A percentile compares a stretch with the other conserved stretches of the same genome.
These are phyloP conservation scores for Thaleichthys pacificus DNA, from an alignment of 2,797 vertebrate genomes.

Conservation along the genomic window DNA sequence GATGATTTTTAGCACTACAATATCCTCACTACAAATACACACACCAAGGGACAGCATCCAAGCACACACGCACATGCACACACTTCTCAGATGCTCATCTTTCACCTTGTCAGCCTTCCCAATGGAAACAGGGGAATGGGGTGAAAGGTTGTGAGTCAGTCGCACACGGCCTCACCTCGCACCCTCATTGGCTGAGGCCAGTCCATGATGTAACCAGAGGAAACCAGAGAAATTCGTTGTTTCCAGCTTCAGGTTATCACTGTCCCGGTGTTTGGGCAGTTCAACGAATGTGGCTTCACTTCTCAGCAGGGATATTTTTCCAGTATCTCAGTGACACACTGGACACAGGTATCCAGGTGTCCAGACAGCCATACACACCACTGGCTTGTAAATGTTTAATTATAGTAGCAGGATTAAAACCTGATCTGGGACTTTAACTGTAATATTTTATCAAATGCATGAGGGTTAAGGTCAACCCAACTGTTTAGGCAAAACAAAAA, in stretches of 20 bases:
- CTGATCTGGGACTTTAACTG: neutral
- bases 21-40: neutral
- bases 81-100: conserved; percentile 21
- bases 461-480: no score
- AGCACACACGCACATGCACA: conserved; percentile 11
- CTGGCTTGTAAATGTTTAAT: conserved; percentile 57
- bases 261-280: conserved; percentile 14
- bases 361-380: conserved; percentile 44
- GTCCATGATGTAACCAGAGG: conserved; percentile 32
- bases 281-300: conserved; percentile 31
- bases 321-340: conserved; percentile 44
- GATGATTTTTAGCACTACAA: no score
- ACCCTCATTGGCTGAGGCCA: conserved; percentile 27
- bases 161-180: conserved; percentile 17
- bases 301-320: conserved; percentile 49
- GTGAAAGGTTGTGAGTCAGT: conserved; percentile 38
- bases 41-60: neutral
- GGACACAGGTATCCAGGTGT: conserved; percentile 36
- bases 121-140: conserved; percentile 43
- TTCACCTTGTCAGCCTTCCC: conserved; percentile 30
- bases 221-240: conserved; percentile 38
- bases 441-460: no score
- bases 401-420: conserved; percentile 17
- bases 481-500: no score
- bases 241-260: conserved; percentile 32